These are phyloP conservation scores for Anoplius nigerrimus DNA, from an alignment of 2,888 invertebrate genomes.

Conservation along the genomic window DNA sequence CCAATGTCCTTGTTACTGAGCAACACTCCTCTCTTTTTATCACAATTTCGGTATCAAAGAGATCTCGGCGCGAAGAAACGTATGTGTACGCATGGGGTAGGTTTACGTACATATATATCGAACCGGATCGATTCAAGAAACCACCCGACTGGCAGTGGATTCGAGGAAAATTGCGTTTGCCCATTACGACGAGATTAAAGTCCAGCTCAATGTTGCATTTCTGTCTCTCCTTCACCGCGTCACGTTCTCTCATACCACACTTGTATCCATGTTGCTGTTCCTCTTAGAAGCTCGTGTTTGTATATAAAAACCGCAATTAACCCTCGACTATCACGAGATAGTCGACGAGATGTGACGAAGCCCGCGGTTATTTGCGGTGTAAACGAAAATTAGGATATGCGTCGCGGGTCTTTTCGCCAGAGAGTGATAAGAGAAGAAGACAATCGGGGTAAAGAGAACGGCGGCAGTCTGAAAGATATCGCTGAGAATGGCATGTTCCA, in stretches of 20 bases:
- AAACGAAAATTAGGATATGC: constrained; percentile 54
- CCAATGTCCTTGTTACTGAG: constrained; percentile 4
- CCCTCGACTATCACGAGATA: constrained; percentile 39
- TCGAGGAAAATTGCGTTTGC: constrained; percentile 58
- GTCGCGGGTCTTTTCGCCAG: not conserved
- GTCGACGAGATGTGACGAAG: constrained; percentile 25
- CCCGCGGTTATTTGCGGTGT: constrained; percentile 54
- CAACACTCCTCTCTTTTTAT: constrained; percentile 11
- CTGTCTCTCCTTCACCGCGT: constrained; percentile 9
- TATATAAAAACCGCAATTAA: constrained; percentile 59
- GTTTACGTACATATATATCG: not conserved
- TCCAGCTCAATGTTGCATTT: constrained; percentile 49
- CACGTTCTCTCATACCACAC: not conserved
- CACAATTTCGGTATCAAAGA: constrained; percentile 47
- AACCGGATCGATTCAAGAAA: constrained; percentile 43
- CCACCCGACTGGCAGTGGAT: constrained; percentile 48
- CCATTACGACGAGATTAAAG: constrained; percentile 61
- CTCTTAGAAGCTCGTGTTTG: constrained; percentile 37
- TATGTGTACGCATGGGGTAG: constrained; percentile 32
- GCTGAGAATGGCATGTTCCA: not conserved
- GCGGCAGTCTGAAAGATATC: too few relatives aligned
- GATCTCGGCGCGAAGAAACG: constrained; percentile 46
- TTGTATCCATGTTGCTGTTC: constrained; percentile 8
- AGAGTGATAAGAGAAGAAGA: too few relatives aligned
- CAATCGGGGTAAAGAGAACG: not conserved